A percentile compares a stretch with the other conserved stretches of the same genome.
Evolutionary conservation across 2,888 invertebrate species (phyloP).

Genomic region (Andrena praecox): DNA sequence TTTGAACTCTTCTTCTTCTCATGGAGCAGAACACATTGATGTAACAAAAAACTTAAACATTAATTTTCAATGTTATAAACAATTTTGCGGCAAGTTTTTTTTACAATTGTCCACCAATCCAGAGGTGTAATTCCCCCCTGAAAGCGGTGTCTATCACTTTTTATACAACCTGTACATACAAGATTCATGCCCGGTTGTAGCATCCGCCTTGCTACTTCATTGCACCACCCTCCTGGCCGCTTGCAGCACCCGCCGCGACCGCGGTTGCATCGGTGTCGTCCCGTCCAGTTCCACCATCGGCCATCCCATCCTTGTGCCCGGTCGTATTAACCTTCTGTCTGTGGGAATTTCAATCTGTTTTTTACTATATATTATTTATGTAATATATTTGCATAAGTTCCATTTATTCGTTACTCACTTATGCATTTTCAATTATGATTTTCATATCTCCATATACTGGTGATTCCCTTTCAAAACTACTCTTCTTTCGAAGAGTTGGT

Average conservation of each 20-base stretch:
- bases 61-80: too few species aligned
- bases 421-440: constrained; percentile 1
- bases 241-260: not conserved
- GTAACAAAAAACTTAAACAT: too few species aligned
- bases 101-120: too few species aligned
- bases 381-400: not conserved
- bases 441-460: not conserved
- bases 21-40: too few species aligned
- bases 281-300: not conserved
- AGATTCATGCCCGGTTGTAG: not conserved
- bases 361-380: not conserved
- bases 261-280: too few species aligned
- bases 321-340: not conserved
- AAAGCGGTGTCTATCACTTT: too few species aligned
- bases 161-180: not conserved
- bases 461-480: not conserved
- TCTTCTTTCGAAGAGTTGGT: not conserved
- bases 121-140: too few species aligned
- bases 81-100: too few species aligned
- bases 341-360: not conserved
- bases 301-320: not conserved
- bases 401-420: not conserved
- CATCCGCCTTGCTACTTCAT: not conserved
- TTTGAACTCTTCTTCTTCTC: too few species aligned
- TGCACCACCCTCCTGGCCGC: not conserved